These are phyloP conservation scores for Drosophila serrata DNA, from an alignment of 1,140 invertebrate species.

Conservation along the genomic window DNA sequence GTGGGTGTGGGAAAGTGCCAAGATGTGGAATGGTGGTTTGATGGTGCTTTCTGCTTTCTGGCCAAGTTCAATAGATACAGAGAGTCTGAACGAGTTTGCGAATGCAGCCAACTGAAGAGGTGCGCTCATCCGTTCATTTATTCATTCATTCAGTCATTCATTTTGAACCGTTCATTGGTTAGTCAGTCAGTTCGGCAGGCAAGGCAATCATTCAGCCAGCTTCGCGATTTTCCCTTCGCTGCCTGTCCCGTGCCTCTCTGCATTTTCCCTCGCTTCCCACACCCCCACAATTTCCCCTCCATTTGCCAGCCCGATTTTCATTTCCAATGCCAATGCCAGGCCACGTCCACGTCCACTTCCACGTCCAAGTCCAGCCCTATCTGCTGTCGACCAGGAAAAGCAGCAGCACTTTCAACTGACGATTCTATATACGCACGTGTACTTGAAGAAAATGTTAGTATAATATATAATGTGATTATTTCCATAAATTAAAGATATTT, in stretches of 20 bases:
- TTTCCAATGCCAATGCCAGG: slow-evolving; percentile 52
- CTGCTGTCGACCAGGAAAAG: slow-evolving; percentile 35
- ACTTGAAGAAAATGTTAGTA: background rate
- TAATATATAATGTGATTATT: too few species aligned
- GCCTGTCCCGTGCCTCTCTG: background rate
- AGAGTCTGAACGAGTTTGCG: slow-evolving; percentile 69
- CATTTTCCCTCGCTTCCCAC: too few species aligned
- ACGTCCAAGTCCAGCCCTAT: slow-evolving; percentile 37
- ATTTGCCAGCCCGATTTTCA: slow-evolving; percentile 31
- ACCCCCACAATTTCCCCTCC: slow-evolving; percentile 5
- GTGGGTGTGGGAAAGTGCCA: slow-evolving; percentile 7
- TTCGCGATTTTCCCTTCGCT: slow-evolving; percentile 18
- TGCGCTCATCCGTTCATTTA: slow-evolving; percentile 82
- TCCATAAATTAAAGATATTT: background rate
- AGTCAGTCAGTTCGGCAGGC: slow-evolving; percentile 76
- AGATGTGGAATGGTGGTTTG: slow-evolving; percentile 8
- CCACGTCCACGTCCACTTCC: slow-evolving; percentile 41
- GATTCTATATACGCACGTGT: slow-evolving; percentile 40
- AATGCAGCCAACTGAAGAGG: slow-evolving; percentile 80
- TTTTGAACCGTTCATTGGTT: slow-evolving; percentile 79
- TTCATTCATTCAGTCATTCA: slow-evolving; percentile 84
- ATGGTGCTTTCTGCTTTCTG: slow-evolving; percentile 27
- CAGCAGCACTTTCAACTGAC: slow-evolving; percentile 66
- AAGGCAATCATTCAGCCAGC: slow-evolving; percentile 79
- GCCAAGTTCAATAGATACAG: slow-evolving; percentile 75